Percentiles rank a stretch among this genome's conserved stretches.
phyloP scores from a whole-genome alignment of 2,888 invertebrate species.

The Monopis laevigella region DNA sequence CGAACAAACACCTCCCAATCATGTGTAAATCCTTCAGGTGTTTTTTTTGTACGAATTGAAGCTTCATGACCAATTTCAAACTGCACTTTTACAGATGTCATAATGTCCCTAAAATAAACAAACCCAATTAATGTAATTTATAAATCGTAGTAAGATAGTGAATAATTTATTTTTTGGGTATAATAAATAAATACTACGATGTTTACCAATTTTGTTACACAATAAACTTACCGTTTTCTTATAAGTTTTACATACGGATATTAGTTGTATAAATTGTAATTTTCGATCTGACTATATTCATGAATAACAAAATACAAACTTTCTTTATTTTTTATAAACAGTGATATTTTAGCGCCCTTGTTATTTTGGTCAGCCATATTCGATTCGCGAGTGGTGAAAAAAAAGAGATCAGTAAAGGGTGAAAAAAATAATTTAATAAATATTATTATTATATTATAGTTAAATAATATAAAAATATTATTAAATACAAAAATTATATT shows the following conservation, averaged over 20 bases:
- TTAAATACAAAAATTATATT: too few relatives aligned
- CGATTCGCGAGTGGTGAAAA: constrained; percentile 5
- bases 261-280: too few relatives aligned
- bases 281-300: too few relatives aligned
- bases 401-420: too few relatives aligned
- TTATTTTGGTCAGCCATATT: constrained; percentile 66
- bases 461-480: too few relatives aligned
- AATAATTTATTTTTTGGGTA: not conserved
- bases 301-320: not conserved
- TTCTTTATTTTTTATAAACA: constrained; percentile 22
- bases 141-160: not conserved
- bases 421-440: too few relatives aligned
- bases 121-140: not conserved
- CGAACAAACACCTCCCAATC: constrained; percentile 97
- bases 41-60: constrained; percentile 79
- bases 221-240: not conserved
- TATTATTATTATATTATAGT: too few relatives aligned
- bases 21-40: constrained; percentile 93
- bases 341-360: constrained; percentile 63
- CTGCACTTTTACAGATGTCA: constrained; percentile 70
- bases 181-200: not conserved
- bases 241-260: not conserved
- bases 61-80: constrained; percentile 95
- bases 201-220: constrained; percentile 5
- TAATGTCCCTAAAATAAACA: constrained; percentile 23